Percentiles rank a stretch among this genome's conserved stretches.
These are phyloP conservation scores for Lordiphosa stackelbergi DNA, from an alignment of 1,140 invertebrate species.

Conservation along the genomic window DNA sequence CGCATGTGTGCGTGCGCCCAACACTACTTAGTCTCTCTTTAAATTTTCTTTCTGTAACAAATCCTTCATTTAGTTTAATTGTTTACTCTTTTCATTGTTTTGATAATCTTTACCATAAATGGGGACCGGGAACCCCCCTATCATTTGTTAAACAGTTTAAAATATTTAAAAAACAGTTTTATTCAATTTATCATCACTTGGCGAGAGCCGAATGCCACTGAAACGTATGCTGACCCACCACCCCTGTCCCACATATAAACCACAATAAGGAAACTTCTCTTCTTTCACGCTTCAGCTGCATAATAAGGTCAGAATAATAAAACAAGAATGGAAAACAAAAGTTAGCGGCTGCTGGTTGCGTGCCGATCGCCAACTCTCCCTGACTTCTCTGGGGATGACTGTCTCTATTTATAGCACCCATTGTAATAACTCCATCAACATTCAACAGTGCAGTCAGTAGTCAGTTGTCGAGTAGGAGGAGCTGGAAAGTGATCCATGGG, in stretches of 20 bases:
- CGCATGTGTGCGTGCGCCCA: too few species aligned
- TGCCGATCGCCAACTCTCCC: slow-evolving; percentile 29
- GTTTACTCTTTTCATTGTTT: too few species aligned
- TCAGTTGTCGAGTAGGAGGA: background rate
- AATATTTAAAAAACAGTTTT: too few species aligned
- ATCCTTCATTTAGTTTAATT: too few species aligned
- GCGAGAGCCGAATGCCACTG: too few species aligned
- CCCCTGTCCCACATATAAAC: background rate
- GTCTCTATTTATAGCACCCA: slow-evolving; percentile 44
- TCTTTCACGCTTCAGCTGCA: slow-evolving; percentile 4
- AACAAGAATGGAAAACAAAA: slow-evolving; percentile 34
- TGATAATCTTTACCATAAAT: too few species aligned
- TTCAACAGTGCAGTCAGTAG: background rate
- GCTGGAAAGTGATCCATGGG: slow-evolving; percentile 17
- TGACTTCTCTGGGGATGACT: slow-evolving; percentile 8
- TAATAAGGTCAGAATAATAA: slow-evolving; percentile 48
- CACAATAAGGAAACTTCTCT: background rate
- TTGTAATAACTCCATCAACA: slow-evolving; percentile 53
- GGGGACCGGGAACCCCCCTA: too few species aligned
- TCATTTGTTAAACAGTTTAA: too few species aligned
- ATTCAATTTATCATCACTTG: too few species aligned
- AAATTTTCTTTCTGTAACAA: too few species aligned
- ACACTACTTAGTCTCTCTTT: too few species aligned
- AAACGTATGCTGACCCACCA: background rate
- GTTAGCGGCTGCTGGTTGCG: slow-evolving; percentile 31